A percentile compares a stretch with the other conserved stretches of the same genome.
phyloP scores from a whole-genome alignment of 2,113 vertebrate genomes.

The Phyllostomus hastatus region DNA sequence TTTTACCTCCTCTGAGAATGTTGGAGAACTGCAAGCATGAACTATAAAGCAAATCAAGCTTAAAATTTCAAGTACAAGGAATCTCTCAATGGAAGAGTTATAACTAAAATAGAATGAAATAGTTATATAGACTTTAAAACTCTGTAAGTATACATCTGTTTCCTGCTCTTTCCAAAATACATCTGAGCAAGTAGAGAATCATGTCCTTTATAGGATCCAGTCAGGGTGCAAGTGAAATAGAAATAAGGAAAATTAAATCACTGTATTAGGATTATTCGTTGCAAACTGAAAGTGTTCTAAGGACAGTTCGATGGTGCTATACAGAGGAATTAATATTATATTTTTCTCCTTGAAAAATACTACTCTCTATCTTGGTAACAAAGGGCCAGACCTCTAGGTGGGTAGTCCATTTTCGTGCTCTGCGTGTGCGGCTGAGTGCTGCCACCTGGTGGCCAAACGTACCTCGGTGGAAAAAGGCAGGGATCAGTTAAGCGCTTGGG shows the following conservation, averaged over 20 bases:
- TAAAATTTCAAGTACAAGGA: background rate
- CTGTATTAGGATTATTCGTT: background rate
- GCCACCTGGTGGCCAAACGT: conserved; percentile 51
- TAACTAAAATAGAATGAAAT: background rate
- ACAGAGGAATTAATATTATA: background rate
- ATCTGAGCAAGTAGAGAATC: background rate
- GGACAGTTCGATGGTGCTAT: background rate
- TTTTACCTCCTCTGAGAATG: background rate
- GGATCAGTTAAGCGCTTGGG: background rate
- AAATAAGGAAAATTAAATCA: background rate
- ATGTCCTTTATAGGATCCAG: background rate
- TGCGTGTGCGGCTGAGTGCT: background rate
- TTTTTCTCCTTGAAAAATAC: conserved; percentile 1
- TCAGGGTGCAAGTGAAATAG: background rate
- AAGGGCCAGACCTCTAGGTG: background rate
- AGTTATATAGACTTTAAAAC: background rate
- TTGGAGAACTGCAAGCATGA: background rate
- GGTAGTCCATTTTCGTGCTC: background rate
- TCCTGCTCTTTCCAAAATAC: background rate
- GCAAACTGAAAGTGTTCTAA: conserved; percentile 7
- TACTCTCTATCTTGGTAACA: background rate
- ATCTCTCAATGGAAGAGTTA: background rate
- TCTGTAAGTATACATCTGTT: background rate
- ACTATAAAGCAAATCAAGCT: background rate
- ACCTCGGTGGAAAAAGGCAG: background rate